phyloP scores from a whole-genome alignment of 2,888 invertebrate species.

The Entomobrya multifasciata region DNA sequence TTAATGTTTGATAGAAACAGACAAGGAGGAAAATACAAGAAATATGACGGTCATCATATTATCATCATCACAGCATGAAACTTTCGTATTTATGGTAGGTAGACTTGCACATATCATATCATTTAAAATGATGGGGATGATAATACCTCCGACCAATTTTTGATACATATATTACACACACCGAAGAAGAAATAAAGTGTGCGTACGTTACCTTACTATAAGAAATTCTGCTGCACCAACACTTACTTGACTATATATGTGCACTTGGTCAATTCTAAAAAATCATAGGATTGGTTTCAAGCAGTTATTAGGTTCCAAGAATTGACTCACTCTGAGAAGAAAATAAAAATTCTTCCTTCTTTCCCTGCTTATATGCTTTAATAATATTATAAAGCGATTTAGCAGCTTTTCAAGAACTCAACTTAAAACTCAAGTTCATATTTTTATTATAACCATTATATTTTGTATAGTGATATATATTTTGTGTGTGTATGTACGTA shows the following conservation, averaged over 20 bases:
- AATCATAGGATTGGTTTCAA: constrained; percentile 72
- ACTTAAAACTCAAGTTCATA: constrained; percentile 45
- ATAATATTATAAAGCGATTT: constrained; percentile 73
- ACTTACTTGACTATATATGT: too few species aligned
- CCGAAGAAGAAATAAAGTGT: not conserved
- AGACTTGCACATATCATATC: constrained; percentile 32
- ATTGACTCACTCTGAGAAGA: constrained; percentile 48
- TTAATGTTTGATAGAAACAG: too few species aligned
- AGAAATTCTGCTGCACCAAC: constrained; percentile 40
- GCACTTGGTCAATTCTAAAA: constrained; percentile 71
- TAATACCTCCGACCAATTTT: constrained; percentile 22
- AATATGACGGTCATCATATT: constrained; percentile 50
- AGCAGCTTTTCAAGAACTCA: constrained; percentile 66
- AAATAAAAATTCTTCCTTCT: constrained; percentile 59
- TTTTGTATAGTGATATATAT: too few species aligned
- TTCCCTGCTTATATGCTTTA: constrained; percentile 63
- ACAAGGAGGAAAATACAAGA: too few species aligned
- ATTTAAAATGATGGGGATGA: not conserved
- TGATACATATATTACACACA: constrained; percentile 32
- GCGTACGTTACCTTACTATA: constrained; percentile 15
- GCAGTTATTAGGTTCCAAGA: constrained; percentile 74
- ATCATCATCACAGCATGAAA: constrained; percentile 49
- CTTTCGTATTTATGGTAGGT: constrained; percentile 33
- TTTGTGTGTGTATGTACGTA: constrained; percentile 44
- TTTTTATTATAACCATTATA: too few species aligned